Evolutionary conservation across 2,797 vertebrate genomes (phyloP), one percentile per base, ranked within the genome.

Genomic region (Hyperoplus lanceolatus): DNA sequence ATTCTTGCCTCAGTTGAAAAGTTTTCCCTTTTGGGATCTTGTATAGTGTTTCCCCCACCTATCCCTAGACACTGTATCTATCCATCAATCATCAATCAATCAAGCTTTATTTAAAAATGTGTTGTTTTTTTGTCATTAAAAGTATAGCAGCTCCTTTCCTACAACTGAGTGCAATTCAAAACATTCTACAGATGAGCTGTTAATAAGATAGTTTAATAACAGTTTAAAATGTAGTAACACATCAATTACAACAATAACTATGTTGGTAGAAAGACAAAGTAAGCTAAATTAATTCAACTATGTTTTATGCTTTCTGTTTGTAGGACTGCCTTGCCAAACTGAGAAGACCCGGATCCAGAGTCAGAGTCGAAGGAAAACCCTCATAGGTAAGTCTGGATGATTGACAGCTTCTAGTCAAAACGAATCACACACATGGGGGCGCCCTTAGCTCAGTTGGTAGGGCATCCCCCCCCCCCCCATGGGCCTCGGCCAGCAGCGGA

Each of bases 291-390:
- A 16, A 41, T 73, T 1, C 46, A 69, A 56, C 3, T 64, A 0
- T 50, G 75, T 38, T 82, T 5, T 72, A 1, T 89, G 41, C 77
- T 70, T 21, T 95, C 89, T 90, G 92, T 76, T 94, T 93, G 87
- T 87, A 99, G 98, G 98, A 87, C 95, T 97, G 91, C 97, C 98
- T 43, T 98, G 98, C 93, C 98, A 98, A 94, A 97, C 96, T 67
- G 97, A 98, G 94, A 97, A 97, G 96, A 98, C 94, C 94, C 97
- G 95, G 95, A 97, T 98, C 95, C 97, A 97, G 92, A 96, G 94
- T 91, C 96, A 97, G 85, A 97, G 95, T 94, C 96, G 96, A 87
- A 96, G 95, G 90, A 98, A 97, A 94, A 96, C 94, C 92, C 95
- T 98, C 81, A 91, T 98, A 96, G 98, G 98, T 99, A 86, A 96